Percentiles rank a stretch among this genome's conserved stretches.
Evolutionary conservation across 2,888 invertebrate species (phyloP).

Genomic region (Aporophyla nigra): DNA sequence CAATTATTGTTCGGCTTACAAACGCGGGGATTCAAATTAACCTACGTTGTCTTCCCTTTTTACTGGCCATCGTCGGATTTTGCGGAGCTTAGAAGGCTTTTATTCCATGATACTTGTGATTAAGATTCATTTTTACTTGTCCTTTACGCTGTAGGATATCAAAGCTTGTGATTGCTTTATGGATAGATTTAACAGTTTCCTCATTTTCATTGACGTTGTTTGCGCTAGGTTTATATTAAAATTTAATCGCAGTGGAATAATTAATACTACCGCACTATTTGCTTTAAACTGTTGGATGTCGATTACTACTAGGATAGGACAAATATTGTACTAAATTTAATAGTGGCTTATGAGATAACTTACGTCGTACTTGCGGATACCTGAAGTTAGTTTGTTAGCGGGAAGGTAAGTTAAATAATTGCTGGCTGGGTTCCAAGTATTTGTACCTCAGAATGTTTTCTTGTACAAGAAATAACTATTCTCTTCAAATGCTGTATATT

Average conservation of each 20-base stretch:
- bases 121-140: slow-evolving; percentile 81
- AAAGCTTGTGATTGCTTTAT: slow-evolving; percentile 69
- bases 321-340: slow-evolving; percentile 55
- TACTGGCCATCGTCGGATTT: slow-evolving; percentile 78
- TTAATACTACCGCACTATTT: slow-evolving; percentile 48
- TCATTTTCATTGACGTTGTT: slow-evolving; percentile 65
- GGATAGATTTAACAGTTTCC: slow-evolving; percentile 66
- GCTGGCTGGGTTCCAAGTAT: slow-evolving; percentile 53
- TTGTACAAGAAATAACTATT: slow-evolving; percentile 24
- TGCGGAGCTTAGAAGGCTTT: slow-evolving; percentile 73
- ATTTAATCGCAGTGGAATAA: slow-evolving; percentile 42
- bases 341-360: slow-evolving; percentile 55
- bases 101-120: slow-evolving; percentile 80
- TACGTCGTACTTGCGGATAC: slow-evolving; percentile 34
- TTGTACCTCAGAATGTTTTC: slow-evolving; percentile 38
- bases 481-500: slow-evolving; percentile 20
- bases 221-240: slow-evolving; percentile 57
- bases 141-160: slow-evolving; percentile 65
- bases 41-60: slow-evolving; percentile 82
- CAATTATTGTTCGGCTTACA: slow-evolving; percentile 87
- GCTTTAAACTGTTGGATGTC: slow-evolving; percentile 47
- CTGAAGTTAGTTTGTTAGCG: slow-evolving; percentile 49
- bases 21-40: slow-evolving; percentile 88
- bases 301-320: slow-evolving; percentile 44
- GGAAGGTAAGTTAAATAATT: slow-evolving; percentile 50